These are phyloP conservation scores for Diadromus collaris DNA, from an alignment of 2,888 invertebrate species.

Conservation along the genomic window DNA sequence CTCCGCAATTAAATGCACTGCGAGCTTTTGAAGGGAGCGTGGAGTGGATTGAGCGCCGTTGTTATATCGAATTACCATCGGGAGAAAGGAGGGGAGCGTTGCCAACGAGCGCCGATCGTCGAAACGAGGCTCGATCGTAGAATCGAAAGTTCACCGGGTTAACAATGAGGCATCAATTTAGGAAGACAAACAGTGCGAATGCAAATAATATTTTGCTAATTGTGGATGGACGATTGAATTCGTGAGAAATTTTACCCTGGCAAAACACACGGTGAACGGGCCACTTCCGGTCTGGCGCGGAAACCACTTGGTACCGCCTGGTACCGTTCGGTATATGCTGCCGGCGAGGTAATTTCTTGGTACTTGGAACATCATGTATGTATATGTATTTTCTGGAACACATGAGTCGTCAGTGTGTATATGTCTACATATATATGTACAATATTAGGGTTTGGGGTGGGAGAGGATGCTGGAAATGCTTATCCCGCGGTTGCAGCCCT, in stretches of 20 bases:
- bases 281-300: too few relatives aligned
- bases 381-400: too few relatives aligned
- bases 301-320: too few relatives aligned
- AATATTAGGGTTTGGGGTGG: background rate
- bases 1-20: constrained; percentile 27
- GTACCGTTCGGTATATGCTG: background rate
- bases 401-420: too few relatives aligned
- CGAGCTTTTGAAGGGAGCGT: background rate
- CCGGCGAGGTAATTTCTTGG: background rate
- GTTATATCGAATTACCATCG: background rate
- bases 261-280: too few relatives aligned
- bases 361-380: too few relatives aligned
- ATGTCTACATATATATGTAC: too few relatives aligned
- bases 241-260: too few relatives aligned
- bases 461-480: constrained; percentile 8
- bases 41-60: background rate
- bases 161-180: background rate
- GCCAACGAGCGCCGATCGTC: background rate
- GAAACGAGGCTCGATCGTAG: too few relatives aligned
- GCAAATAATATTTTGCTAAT: background rate
- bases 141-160: background rate
- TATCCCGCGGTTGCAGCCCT: constrained; percentile 23
- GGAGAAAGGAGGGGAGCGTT: background rate
- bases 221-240: too few relatives aligned
- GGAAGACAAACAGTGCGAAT: background rate